Evolutionary conservation across 2,113 vertebrate genomes (phyloP), one percentile per base, ranked within the genome.

Genomic region (Clupea harengus): DNA sequence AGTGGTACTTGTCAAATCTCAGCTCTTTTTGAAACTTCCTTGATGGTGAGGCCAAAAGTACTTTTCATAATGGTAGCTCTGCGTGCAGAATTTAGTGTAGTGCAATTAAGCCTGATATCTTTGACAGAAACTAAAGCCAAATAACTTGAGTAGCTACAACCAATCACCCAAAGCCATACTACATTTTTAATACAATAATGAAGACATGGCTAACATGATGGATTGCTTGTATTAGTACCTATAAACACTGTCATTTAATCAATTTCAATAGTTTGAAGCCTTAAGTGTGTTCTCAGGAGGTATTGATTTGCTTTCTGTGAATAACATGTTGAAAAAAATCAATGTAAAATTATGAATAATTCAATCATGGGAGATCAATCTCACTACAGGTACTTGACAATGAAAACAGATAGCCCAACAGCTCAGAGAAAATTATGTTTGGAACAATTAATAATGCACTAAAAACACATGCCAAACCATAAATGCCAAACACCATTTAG

Each of bases 101-200:
- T 75, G 91, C 86, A 86, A 85, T 88, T 78, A 87, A 91, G 87
- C 89, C 86, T 89, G 67, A 90, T 88, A 52, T 39, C 11, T 78
- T 10, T 72, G 64, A 72, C 64, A 72, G 25, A 72, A 28, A 72
- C 32, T 32, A 75, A 75, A 39, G 28, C 32, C 72, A 44, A 78
- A 78, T 78, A 78, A 78, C 72, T 78, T 17, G 32, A 78, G 72
- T 15, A 78, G 72, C 72, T 39, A 78, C 72, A 78, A 17, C 32
- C 25, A 10, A 32, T 78, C 28, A 78, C 25, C 32, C 72, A 28
- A 32, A 78, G 13, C 25, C 17, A 78, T 15, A 2, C 32, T 78
- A 17, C 28, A 10, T 67, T 28, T 39, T 67, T 25, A 67, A 67
- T 67, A 10, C n/a, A 28, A 67, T 67, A 82, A 84, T 52, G 47